These are phyloP conservation scores for Pachycephus smyrnensis DNA, from an alignment of 2,888 invertebrate genomes.

Conservation along the genomic window DNA sequence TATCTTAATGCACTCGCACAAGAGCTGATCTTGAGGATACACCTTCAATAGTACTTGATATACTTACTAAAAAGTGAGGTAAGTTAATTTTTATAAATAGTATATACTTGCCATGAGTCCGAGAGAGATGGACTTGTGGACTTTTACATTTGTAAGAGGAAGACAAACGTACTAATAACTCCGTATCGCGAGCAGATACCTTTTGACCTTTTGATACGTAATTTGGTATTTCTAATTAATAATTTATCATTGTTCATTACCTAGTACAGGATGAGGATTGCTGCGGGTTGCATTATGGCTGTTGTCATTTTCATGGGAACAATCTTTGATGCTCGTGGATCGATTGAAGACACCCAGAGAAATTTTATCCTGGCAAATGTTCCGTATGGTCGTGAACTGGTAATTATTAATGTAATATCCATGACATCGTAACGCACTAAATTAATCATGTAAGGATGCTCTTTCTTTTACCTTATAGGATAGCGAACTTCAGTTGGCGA, in stretches of 20 bases:
- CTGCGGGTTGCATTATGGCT: neutral
- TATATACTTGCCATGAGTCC: too few species aligned
- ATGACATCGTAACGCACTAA: neutral
- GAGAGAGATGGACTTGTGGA: too few species aligned
- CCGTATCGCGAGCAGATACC: too few species aligned
- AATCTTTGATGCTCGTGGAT: constrained; percentile 17
- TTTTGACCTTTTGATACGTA: too few species aligned
- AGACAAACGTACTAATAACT: too few species aligned
- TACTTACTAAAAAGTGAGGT: neutral
- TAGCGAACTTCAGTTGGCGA: constrained; percentile 50
- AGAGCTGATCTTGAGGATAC: constrained; percentile 15
- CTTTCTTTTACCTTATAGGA: constrained; percentile 43
- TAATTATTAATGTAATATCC: constrained; percentile 11
- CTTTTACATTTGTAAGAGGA: too few species aligned
- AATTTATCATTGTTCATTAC: too few species aligned
- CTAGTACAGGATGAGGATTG: too few species aligned
- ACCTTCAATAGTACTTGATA: neutral
- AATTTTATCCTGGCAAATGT: constrained; percentile 32
- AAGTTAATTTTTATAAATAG: neutral
- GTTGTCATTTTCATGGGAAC: neutral
- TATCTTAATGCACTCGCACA: constrained; percentile 18
- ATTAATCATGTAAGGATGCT: too few species aligned
- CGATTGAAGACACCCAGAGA: constrained; percentile 42
- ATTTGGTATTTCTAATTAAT: too few species aligned
- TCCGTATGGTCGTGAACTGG: constrained; percentile 32